Evolutionary conservation across 1,140 invertebrate species (phyloP).

Genomic region (Drosophila tropicalis): DNA sequence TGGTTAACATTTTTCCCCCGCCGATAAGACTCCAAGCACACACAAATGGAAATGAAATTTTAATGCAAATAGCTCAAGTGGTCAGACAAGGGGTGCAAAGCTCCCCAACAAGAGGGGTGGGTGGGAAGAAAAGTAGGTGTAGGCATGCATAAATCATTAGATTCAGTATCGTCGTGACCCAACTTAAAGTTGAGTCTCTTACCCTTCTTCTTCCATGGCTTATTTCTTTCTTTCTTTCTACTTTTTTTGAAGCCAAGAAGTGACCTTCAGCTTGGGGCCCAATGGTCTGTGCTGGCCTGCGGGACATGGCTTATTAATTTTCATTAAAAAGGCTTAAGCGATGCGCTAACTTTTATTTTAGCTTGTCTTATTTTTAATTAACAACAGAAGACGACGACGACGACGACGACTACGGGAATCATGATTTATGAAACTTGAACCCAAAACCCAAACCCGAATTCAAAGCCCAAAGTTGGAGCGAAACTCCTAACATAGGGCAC

Average conservation of each 20-base stretch:
- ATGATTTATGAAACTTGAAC: conserved; percentile 17
- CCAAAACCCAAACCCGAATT: conserved; percentile 30
- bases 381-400: conserved; percentile 1
- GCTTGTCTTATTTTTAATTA: conserved; percentile 73
- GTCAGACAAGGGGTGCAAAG: conserved; percentile 32
- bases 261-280: conserved; percentile 35
- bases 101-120: conserved; percentile 30
- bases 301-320: conserved; percentile 67
- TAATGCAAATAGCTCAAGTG: conserved; percentile 73
- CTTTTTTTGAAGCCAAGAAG: conserved; percentile 31
- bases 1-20: conserved; percentile 12
- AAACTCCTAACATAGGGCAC: conserved; percentile 5
- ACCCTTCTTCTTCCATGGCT: neutral
- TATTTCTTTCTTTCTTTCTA: neutral
- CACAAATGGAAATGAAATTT: conserved; percentile 61
- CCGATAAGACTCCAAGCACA: conserved; percentile 15
- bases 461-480: conserved; percentile 25
- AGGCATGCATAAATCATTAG: conserved; percentile 70
- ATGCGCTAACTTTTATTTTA: conserved; percentile 65
- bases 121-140: conserved; percentile 29
- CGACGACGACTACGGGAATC: neutral
- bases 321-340: conserved; percentile 78
- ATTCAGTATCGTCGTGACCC: conserved; percentile 61
- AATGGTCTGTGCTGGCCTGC: neutral
- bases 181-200: conserved; percentile 9